Evolutionary conservation across 2,888 invertebrate genomes (phyloP), one percentile per base, ranked within the genome.

Genomic region (Atherix ibis): DNA sequence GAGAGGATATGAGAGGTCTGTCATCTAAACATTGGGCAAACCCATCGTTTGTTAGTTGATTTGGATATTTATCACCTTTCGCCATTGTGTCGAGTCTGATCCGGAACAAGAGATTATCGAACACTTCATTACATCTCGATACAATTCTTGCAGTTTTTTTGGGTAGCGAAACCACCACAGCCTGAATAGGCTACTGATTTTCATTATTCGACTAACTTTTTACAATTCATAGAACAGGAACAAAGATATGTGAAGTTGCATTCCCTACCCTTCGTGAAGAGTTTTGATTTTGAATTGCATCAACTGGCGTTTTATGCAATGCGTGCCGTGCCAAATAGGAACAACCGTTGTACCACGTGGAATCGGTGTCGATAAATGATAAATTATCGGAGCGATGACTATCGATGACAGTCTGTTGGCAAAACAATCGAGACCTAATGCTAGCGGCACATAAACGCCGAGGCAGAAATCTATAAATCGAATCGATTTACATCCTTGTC

Each of bases 341-440:
- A n/a, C n/a, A n/a, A n/a, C n/a, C n/a, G n/a, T n/a, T n/a, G n/a
- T n/a, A n/a, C n/a, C n/a, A n/a, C n/a, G n/a, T n/a, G n/a, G n/a
- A n/a, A n/a, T n/a, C n/a, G n/a, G n/a, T n/a, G n/a, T n/a, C n/a
- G n/a, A n/a, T n/a, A 26, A 13, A 13, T 26, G 30, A 40, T 40
- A 40, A 40, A 37, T 40, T 37, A 35, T 40, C 34, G n/a, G n/a
- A n/a, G n/a, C n/a, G 39, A 40, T 40, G 36, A 37, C 27, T 32
- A 37, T 37, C 39, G 39, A 40, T 40, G 39, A 36, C 24, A 39
- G 22, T 31, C 29, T 40, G 39, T 40, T 40, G 36, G 39, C 34
- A 30, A 34, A 40, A 40, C 39, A 40, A 40, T 22, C 6, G 10
- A 22, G 22, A 8, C 22, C 22, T 22, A 22, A 22, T 22, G 22